phyloP scores from a whole-genome alignment of 2,888 invertebrate genomes.

The Drosophila lutescens region DNA sequence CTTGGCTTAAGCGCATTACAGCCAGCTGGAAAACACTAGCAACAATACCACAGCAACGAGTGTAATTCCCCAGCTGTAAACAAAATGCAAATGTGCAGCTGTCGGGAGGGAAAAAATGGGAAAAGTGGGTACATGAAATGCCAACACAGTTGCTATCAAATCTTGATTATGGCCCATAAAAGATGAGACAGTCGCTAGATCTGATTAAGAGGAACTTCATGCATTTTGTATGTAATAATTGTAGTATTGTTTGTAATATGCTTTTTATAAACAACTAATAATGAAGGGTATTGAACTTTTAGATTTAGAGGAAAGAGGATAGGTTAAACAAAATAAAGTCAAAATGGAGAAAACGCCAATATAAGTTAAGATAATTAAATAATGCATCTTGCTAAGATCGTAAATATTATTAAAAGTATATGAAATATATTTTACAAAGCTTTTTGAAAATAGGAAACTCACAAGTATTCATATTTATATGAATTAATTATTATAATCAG shows the following conservation, averaged over 20 bases:
- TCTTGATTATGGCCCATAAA: conserved; percentile 50
- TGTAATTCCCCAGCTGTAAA: conserved; percentile 57
- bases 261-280: background rate
- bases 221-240: background rate
- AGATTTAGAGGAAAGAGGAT: too few relatives aligned
- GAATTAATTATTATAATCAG: too few relatives aligned
- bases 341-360: too few relatives aligned
- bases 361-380: too few relatives aligned
- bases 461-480: too few relatives aligned
- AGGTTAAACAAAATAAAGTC: too few relatives aligned
- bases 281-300: too few relatives aligned
- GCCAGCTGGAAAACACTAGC: conserved; percentile 31
- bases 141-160: conserved; percentile 47
- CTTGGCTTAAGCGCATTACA: conserved; percentile 66
- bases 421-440: too few relatives aligned
- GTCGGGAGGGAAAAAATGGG: conserved; percentile 14
- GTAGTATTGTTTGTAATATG: background rate
- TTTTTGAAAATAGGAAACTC: too few relatives aligned
- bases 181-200: conserved; percentile 14
- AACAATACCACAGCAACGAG: conserved; percentile 41
- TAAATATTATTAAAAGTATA: too few relatives aligned
- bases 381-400: too few relatives aligned
- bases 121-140: conserved; percentile 26
- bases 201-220: conserved; percentile 9
- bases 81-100: conserved; percentile 64